A percentile compares a stretch with the other conserved stretches of the same genome.
Evolutionary conservation across 1,140 invertebrate genomes (phyloP).

Genomic region (Cydia pomonella): DNA sequence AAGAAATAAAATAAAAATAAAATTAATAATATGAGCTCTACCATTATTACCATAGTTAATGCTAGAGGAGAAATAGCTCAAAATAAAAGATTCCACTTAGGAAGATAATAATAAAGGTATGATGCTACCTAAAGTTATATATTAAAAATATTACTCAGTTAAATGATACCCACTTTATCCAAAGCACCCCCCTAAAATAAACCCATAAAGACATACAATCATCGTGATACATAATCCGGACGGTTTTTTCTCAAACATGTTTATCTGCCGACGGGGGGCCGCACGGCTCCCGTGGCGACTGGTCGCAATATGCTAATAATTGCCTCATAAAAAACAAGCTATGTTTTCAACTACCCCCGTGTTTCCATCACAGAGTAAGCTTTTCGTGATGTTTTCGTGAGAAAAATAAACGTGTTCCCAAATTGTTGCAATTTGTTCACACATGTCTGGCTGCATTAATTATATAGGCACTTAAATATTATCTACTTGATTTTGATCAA

Average conservation of each 20-base stretch:
- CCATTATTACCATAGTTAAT: no score
- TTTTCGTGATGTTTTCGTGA: slow-evolving; percentile 8
- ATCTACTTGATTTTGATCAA: no score
- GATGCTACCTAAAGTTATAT: no score
- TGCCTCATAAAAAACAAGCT: slow-evolving; percentile 42
- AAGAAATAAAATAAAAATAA: no score
- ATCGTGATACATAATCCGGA: slow-evolving; percentile 17
- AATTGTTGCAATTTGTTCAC: background rate
- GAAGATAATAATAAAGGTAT: no score
- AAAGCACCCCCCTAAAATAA: slow-evolving; percentile 7
- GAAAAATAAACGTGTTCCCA: background rate
- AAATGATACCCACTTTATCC: slow-evolving; percentile 2
- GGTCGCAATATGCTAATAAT: slow-evolving; percentile 50
- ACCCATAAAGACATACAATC: slow-evolving; percentile 32
- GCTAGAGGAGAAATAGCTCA: no score
- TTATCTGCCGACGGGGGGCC: slow-evolving; percentile 49
- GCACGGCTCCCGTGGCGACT: slow-evolving; percentile 34
- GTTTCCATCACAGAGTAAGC: background rate
- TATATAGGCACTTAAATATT: background rate
- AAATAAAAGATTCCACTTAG: no score
- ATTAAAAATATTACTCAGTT: background rate
- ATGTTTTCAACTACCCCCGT: slow-evolving; percentile 19
- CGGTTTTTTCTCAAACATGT: slow-evolving; percentile 40
- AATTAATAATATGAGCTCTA: no score
- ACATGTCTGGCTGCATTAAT: background rate